Evolutionary conservation across 2,888 invertebrate species (phyloP).

Genomic region (Celastrina argiolus): DNA sequence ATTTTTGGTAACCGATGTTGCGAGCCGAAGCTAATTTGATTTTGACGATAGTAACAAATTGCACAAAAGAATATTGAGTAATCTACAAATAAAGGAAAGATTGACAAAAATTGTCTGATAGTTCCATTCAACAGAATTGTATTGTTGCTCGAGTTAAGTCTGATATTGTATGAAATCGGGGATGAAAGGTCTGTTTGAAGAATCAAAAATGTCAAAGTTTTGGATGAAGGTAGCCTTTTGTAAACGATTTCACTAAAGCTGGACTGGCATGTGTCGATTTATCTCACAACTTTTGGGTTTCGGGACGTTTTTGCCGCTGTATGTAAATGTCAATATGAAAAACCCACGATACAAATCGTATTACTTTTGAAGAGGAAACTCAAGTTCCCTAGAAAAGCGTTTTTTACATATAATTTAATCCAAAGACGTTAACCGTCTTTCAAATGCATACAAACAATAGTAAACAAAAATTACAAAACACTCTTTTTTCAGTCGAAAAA

Average conservation of each 20-base stretch:
- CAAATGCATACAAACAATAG: too few relatives aligned
- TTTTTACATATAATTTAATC: too few relatives aligned
- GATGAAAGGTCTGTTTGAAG: not conserved
- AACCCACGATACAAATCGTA: not conserved
- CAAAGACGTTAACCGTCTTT: too few relatives aligned
- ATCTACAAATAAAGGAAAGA: not conserved
- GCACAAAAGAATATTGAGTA: too few relatives aligned
- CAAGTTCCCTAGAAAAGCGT: too few relatives aligned
- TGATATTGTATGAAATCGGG: not conserved
- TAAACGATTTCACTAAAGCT: not conserved
- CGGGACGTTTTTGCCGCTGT: not conserved
- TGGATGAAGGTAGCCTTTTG: not conserved
- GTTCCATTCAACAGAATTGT: not conserved
- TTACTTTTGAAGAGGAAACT: not conserved
- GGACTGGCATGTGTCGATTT: not conserved
- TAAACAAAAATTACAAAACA: too few relatives aligned
- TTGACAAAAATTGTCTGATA: not conserved
- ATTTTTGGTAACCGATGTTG: too few relatives aligned
- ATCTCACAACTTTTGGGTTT: not conserved
- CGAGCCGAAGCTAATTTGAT: too few relatives aligned
- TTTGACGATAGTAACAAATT: too few relatives aligned
- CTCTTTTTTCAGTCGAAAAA: too few relatives aligned
- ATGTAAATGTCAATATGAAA: not conserved
- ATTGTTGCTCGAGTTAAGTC: not conserved
- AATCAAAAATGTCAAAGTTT: not conserved